A percentile compares a stretch with the other conserved stretches of the same genome.
phyloP scores from a whole-genome alignment of 92 coral and sea anemone species.

The Zoanthus gigantus region DNA sequence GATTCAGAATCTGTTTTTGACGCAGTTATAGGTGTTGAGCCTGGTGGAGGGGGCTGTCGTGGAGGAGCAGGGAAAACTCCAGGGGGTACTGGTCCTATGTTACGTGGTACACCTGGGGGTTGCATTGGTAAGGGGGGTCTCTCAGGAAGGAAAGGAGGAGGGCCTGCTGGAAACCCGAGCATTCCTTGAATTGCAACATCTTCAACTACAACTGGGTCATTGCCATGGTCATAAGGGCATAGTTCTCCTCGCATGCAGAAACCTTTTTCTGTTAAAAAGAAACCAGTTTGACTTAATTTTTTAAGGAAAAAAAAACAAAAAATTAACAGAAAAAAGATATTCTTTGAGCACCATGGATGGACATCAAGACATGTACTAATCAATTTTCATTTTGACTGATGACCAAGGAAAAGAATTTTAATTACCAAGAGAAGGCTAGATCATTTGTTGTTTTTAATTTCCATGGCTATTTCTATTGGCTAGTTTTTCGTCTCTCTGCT shows the following conservation, averaged over 20 bases:
- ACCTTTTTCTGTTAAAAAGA: constrained; percentile 84
- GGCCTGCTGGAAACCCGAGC: constrained; percentile 81
- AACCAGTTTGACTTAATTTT: not conserved
- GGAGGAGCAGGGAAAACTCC: constrained; percentile 64
- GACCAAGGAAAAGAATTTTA: no score
- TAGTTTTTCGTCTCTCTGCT: no score
- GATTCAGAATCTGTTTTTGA: constrained; percentile 58
- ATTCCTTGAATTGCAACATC: constrained; percentile 93
- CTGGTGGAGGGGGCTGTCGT: constrained; percentile 87
- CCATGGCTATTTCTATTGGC: no score
- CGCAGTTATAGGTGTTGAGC: constrained; percentile 41
- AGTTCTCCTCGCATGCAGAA: constrained; percentile 98
- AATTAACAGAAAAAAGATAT: not conserved
- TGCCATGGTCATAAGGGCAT: constrained; percentile 97
- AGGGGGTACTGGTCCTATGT: constrained; percentile 71
- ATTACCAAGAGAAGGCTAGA: no score
- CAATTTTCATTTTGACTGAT: no score
- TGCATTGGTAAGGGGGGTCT: constrained; percentile 76
- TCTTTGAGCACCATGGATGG: no score
- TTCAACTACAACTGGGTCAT: constrained; percentile 95
- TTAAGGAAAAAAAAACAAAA: not conserved
- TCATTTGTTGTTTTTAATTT: no score
- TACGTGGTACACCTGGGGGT: constrained; percentile 67
- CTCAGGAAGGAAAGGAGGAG: constrained; percentile 83
- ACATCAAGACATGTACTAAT: no score